These are phyloP conservation scores for Eledone cirrhosa DNA, from an alignment of 2,888 invertebrate genomes.

Conservation along the genomic window DNA sequence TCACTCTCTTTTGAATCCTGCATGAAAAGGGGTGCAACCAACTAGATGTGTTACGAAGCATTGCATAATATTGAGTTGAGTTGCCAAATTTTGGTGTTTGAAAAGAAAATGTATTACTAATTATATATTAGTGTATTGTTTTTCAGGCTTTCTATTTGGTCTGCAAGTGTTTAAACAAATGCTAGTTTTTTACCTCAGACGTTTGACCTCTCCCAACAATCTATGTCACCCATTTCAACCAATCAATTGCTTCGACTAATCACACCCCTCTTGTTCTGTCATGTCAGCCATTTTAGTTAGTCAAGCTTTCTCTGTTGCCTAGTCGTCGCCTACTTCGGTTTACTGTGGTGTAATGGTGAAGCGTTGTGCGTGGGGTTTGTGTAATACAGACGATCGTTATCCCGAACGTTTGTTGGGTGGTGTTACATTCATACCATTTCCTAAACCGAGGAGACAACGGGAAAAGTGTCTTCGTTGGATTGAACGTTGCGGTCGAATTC, in stretches of 20 bases:
- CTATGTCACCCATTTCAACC: background rate
- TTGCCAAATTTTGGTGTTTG: no score
- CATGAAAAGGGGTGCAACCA: no score
- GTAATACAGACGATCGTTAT: slow-evolving; percentile 35
- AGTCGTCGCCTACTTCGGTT: no score
- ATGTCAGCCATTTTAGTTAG: slow-evolving; percentile 25
- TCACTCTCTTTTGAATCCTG: no score
- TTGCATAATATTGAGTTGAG: no score
- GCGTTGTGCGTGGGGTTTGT: slow-evolving; percentile 33
- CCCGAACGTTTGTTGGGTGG: slow-evolving; percentile 34
- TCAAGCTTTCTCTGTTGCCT: background rate
- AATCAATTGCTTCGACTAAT: background rate
- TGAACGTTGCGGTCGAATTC: slow-evolving; percentile 35
- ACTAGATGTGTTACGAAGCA: no score
- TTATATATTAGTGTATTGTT: no score
- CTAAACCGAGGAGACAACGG: slow-evolving; percentile 33
- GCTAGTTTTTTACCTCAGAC: no score
- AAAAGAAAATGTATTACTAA: no score
- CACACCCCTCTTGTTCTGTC: slow-evolving; percentile 19
- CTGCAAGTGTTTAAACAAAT: no score
- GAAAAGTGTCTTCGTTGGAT: slow-evolving; percentile 37
- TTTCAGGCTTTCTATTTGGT: no score
- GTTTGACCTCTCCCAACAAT: no score
- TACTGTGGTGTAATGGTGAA: slow-evolving; percentile 9
- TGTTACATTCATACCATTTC: slow-evolving; percentile 35